These are phyloP conservation scores for Xenopus borealis DNA, from an alignment of 2,113 vertebrate species.

Conservation along the genomic window DNA sequence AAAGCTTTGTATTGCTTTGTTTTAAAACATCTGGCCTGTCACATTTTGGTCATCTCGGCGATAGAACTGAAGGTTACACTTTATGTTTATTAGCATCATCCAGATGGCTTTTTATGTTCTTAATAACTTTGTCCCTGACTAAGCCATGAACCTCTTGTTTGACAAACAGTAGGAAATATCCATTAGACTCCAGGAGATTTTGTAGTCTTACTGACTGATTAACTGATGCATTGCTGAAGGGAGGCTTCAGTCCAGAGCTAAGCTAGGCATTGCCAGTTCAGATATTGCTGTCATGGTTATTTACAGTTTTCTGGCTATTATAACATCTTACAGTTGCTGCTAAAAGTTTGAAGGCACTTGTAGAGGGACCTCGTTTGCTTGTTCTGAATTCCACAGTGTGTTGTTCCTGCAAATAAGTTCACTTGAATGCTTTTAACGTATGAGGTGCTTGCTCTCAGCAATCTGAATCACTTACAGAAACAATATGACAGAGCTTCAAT, in stretches of 20 bases:
- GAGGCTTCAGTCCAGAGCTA: neutral
- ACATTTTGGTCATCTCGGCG: conserved; percentile 69
- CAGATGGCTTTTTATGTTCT: conserved; percentile 82
- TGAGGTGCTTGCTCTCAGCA: neutral
- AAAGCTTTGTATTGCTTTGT: conserved; percentile 19
- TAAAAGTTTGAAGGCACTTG: conserved; percentile 21
- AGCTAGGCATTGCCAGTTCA: neutral
- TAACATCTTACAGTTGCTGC: conserved; percentile 2
- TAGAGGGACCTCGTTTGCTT: conserved; percentile 3
- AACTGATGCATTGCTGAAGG: conserved; percentile 10
- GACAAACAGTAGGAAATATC: conserved; percentile 70
- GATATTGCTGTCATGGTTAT: neutral
- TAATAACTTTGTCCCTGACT: conserved; percentile 84
- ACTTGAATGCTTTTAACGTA: conserved; percentile 29
- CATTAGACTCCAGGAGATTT: conserved; percentile 69
- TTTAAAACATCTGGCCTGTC: conserved; percentile 59
- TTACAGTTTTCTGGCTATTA: neutral
- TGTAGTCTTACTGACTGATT: conserved; percentile 45
- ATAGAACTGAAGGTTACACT: conserved; percentile 75
- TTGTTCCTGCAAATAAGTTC: neutral
- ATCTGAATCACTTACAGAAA: neutral
- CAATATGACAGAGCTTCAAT: neutral
- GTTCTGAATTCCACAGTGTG: neutral
- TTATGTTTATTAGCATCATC: conserved; percentile 82
- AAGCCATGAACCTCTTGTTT: conserved; percentile 78